These are phyloP conservation scores for Tenthredo notha DNA, from an alignment of 2,888 invertebrate genomes.

Conservation along the genomic window DNA sequence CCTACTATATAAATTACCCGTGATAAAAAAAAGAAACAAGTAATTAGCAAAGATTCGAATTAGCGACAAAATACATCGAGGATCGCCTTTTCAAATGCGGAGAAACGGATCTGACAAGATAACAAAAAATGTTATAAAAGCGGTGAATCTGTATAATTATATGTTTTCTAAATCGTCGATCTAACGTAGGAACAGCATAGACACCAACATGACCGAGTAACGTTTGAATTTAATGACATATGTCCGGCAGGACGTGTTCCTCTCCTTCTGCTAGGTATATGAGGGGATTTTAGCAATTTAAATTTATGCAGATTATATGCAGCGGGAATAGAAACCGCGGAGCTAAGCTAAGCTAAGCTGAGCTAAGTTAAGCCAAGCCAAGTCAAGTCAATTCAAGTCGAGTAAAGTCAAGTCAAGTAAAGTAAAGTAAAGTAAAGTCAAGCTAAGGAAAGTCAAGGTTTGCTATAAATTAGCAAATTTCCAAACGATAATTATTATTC, in stretches of 20 bases:
- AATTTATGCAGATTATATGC: conserved; percentile 30
- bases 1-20: no score
- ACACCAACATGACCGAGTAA: neutral
- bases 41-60: no score
- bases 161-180: neutral
- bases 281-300: conserved; percentile 27
- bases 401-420: neutral
- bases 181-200: neutral
- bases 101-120: neutral
- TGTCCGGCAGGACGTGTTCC: conserved; percentile 38
- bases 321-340: neutral
- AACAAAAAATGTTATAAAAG: neutral
- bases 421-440: neutral
- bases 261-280: neutral
- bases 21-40: no score
- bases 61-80: no score
- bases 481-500: conserved; percentile 27
- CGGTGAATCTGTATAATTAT: neutral
- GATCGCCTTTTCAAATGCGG: no score
- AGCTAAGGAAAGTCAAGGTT: conserved; percentile 1
- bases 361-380: neutral
- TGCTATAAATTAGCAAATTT: conserved; percentile 37
- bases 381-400: neutral
- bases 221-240: neutral
- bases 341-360: neutral